Evolutionary conservation across 1,140 invertebrate genomes (phyloP), one percentile per base, ranked within the genome.

Genomic region (Halesus radiatus): DNA sequence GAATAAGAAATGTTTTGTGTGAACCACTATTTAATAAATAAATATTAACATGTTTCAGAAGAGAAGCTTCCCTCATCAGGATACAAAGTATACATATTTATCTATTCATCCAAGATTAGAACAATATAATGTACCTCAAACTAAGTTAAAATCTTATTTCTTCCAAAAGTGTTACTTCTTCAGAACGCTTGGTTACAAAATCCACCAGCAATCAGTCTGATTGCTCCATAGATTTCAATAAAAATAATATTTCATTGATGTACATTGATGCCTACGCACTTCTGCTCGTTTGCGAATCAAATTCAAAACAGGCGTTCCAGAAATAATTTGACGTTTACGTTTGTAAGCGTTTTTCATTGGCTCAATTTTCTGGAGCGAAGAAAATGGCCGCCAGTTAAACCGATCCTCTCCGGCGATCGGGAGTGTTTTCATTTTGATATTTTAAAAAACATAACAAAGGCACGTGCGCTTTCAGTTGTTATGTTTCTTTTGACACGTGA

Each of bases 301-400:
- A 78, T 68, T 64, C 29, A 82, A 62, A 79, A 79, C 76, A 45
- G 62, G 58, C 56, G 79, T 50, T 76, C 72, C 79, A 80, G 72
- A 75, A 80, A 76, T 76, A 76, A 80, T 80, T 80, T 80, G 50
- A 76, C 79, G 73, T 76, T 80, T 75, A 80, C 23, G 26, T n/a
- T 62, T 26, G n/a, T 26, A 52, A 23, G 16, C 29, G 53, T 52
- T 62, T 29, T 6, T 74, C 70, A 56, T 29, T 54, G 50, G 70
- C 18, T 56, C 23, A 56, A 53, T 45, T 45, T 74, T 74, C 23
- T 50, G 45, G 10, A 72, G 68, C 13, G 32, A 6, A 20, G 68
- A 45, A 72, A 52, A 32, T 37, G 68, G 68, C 37, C 29, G 68
- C 32, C 45, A 72, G 32, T 72, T 3, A 15, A 26, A 26, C 22